Conservation (phyloP, 2,797 vertebrate genomes). For the Hydrolagus colliei region DNA sequence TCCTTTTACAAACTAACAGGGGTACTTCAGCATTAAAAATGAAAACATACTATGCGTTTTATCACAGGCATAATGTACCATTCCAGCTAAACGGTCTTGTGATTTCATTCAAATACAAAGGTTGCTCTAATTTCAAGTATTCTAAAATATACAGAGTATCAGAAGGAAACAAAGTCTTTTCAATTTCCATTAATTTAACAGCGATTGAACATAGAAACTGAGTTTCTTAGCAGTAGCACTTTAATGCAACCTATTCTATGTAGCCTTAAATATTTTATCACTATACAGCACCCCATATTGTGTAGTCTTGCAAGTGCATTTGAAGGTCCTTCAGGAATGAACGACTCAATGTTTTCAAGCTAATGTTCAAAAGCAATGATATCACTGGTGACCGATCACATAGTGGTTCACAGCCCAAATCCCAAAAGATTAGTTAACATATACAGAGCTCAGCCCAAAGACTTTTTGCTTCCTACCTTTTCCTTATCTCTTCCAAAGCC, state of each 20-base stretch:
- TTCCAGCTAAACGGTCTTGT: neutral
- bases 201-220: neutral
- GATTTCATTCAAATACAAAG: neutral
- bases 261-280: neutral
- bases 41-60: neutral
- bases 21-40: neutral
- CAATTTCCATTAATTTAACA: neutral
- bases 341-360: neutral
- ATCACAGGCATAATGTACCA: neutral
- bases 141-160: neutral
- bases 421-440: neutral
- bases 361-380: neutral
- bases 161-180: neutral
- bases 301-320: neutral
- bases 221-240: neutral
- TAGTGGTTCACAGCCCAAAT: neutral
- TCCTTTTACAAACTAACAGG: neutral
- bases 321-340: neutral
- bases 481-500: neutral
- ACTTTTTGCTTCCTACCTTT: neutral
- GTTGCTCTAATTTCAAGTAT: neutral
- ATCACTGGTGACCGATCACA: neutral
- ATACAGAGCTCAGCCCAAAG: neutral
- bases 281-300: neutral
- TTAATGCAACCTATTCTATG: neutral